These are phyloP conservation scores for Lethenteron reissneri DNA, from an alignment of 2,113 vertebrate species.

Conservation along the genomic window DNA sequence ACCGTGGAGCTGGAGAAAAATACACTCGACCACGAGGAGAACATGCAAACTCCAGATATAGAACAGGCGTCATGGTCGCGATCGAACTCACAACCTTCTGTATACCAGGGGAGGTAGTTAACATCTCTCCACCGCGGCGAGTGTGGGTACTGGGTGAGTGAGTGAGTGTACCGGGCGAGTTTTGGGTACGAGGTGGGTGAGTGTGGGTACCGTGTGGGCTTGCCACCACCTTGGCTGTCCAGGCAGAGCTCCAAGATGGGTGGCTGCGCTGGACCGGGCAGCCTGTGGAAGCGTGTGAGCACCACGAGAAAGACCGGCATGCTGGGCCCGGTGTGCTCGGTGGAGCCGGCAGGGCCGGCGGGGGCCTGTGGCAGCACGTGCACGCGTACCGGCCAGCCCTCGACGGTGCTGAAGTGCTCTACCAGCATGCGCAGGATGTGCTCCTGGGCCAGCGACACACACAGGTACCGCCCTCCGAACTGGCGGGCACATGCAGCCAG, in stretches of 20 bases:
- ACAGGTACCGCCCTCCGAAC: constrained; percentile 57
- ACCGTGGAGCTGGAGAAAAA: too few species aligned
- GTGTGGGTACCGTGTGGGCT: constrained; percentile 21
- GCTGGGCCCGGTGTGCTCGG: constrained; percentile 28
- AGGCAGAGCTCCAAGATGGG: constrained; percentile 52
- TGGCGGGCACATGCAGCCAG: too few species aligned
- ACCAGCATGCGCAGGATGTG: constrained; percentile 50
- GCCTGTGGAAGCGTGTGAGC: constrained; percentile 65
- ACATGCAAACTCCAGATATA: too few species aligned
- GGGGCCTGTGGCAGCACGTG: constrained; percentile 30
- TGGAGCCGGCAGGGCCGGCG: constrained; percentile 16
- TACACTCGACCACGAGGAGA: too few species aligned
- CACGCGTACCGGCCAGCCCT: constrained; percentile 63
- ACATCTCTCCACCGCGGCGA: too few species aligned
- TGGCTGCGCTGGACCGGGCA: constrained; percentile 23
- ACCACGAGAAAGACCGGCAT: constrained; percentile 61
- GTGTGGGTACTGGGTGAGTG: too few species aligned
- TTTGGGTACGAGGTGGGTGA: too few species aligned
- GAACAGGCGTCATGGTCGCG: too few species aligned
- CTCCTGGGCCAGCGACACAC: constrained; percentile 71
- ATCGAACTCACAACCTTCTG: too few species aligned
- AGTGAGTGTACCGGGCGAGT: too few species aligned
- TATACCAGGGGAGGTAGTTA: too few species aligned
- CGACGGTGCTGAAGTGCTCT: constrained; percentile 38
- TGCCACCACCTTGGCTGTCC: constrained; percentile 34